phyloP scores from a whole-genome alignment of 2,888 invertebrate species.

The Rhopalosiphum nymphaeae region DNA sequence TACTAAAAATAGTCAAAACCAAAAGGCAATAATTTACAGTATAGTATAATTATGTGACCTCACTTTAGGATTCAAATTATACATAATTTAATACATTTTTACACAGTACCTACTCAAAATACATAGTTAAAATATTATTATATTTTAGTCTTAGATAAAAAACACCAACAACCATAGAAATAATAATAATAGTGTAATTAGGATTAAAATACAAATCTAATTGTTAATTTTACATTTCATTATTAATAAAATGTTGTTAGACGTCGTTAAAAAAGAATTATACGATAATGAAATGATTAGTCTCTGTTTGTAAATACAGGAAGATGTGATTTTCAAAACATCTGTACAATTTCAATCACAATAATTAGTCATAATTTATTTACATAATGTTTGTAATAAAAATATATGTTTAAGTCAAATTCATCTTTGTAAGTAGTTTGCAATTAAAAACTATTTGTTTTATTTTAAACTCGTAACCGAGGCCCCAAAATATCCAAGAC shows the following conservation, averaged over 20 bases:
- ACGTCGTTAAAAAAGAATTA: neutral
- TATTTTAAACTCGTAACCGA: neutral
- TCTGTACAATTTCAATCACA: neutral
- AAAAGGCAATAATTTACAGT: neutral
- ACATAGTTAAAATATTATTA: neutral
- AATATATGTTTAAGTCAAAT: neutral
- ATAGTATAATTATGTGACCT: neutral
- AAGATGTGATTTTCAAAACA: neutral
- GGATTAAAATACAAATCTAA: neutral
- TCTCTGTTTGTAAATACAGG: neutral
- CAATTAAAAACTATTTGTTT: neutral
- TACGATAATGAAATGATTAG: neutral
- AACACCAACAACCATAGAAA: neutral
- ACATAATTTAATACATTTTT: neutral
- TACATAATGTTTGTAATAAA: neutral
- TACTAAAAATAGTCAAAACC: neutral
- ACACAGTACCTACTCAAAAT: rapidly evolving
- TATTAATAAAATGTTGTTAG: neutral
- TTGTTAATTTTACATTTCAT: neutral
- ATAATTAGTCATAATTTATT: neutral
- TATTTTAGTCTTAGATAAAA: neutral
- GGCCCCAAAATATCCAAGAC: neutral
- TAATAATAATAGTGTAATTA: neutral
- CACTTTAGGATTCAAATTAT: neutral
- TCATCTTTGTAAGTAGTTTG: neutral